These are phyloP conservation scores for Apeira syringaria DNA, from an alignment of 2,888 invertebrate genomes.

Conservation along the genomic window DNA sequence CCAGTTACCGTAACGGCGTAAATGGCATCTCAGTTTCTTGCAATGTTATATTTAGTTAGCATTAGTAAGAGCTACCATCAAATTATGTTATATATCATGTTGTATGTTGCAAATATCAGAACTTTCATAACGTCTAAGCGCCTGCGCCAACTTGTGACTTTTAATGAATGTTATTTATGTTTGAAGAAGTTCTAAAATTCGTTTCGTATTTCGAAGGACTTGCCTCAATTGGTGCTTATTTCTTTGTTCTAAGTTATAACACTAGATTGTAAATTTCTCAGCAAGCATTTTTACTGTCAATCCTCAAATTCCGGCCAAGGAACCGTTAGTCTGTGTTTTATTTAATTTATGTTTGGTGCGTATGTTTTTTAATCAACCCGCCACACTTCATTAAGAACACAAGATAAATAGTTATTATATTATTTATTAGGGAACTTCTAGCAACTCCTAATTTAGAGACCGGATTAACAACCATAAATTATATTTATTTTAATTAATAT, in stretches of 20 bases:
- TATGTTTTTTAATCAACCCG: constrained; percentile 14
- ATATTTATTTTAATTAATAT: background rate
- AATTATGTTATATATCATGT: background rate
- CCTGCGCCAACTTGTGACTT: too few relatives aligned
- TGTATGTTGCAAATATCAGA: too few relatives aligned
- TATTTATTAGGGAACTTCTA: constrained; percentile 19
- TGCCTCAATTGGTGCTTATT: background rate
- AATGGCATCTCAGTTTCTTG: background rate
- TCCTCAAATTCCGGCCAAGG: constrained; percentile 3
- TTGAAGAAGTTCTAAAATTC: too few relatives aligned
- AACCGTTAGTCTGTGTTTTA: constrained; percentile 10
- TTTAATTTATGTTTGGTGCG: constrained; percentile 1
- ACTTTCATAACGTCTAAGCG: too few relatives aligned
- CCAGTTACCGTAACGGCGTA: constrained; percentile 1
- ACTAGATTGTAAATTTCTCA: constrained; percentile 8
- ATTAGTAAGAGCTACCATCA: background rate
- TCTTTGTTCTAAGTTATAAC: background rate
- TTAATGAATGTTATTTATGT: too few relatives aligned
- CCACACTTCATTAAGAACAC: constrained; percentile 15
- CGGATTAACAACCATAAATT: constrained; percentile 11
- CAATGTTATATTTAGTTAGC: background rate
- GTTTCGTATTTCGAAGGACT: too few relatives aligned
- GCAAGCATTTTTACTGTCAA: constrained; percentile 8
- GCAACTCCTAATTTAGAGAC: constrained; percentile 15
- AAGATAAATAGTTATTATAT: constrained; percentile 18